phyloP scores from a whole-genome alignment of 2,113 vertebrate species.

The Candoia aspera region DNA sequence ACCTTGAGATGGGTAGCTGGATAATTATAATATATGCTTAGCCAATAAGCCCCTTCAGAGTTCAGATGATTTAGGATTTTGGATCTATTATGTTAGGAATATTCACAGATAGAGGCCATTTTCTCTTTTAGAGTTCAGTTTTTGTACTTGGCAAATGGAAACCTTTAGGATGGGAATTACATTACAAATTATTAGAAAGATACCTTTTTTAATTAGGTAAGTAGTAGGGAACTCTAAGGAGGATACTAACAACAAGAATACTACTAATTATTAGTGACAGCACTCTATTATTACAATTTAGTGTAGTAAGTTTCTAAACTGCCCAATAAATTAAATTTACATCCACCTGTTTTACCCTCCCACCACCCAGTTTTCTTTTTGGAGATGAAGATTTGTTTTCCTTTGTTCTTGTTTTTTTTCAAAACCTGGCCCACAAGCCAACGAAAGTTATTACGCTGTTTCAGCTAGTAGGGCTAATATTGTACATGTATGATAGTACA shows the following conservation, averaged over 20 bases:
- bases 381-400: neutral
- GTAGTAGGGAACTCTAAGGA: neutral
- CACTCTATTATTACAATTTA: neutral
- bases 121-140: constrained; percentile 36
- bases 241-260: neutral
- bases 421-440: neutral
- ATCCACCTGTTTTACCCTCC: neutral
- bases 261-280: neutral
- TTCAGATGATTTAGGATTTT: constrained; percentile 33
- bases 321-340: neutral
- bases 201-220: constrained; percentile 11
- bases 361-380: neutral
- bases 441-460: neutral
- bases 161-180: constrained; percentile 1
- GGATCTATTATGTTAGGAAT: constrained; percentile 17
- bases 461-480: neutral
- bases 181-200: constrained; percentile 2
- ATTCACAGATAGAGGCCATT: constrained; percentile 14
- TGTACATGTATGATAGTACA: neutral
- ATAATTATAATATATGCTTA: constrained; percentile 42
- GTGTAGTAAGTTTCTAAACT: neutral
- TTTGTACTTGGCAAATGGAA: constrained; percentile 27
- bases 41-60: constrained; percentile 23
- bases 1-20: constrained; percentile 37
- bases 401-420: neutral